Percentiles rank a stretch among this genome's conserved stretches.
phyloP scores from a whole-genome alignment of 2,797 vertebrate genomes.

The Urosaurus nigricauda region DNA sequence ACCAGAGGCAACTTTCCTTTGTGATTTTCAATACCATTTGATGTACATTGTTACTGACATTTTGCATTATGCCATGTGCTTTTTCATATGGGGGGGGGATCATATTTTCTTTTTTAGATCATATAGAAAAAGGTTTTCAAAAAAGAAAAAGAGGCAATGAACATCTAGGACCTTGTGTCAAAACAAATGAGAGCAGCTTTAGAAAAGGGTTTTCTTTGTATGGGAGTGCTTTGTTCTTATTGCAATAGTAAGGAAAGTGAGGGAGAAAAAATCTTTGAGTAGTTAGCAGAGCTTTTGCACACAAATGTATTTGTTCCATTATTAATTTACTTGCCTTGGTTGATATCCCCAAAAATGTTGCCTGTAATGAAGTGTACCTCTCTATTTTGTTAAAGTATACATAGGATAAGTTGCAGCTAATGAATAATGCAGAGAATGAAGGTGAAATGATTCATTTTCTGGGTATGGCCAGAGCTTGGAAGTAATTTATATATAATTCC shows the following conservation, averaged over 20 bases:
- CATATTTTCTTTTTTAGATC: conserved; percentile 25
- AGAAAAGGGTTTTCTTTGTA: not conserved
- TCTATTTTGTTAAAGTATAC: not conserved
- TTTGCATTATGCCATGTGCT: not conserved
- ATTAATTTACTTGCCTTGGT: not conserved
- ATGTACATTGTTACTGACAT: conserved; percentile 44
- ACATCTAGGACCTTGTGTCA: not conserved
- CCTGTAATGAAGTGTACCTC: not conserved
- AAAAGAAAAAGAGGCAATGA: conserved; percentile 12
- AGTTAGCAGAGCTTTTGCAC: not conserved
- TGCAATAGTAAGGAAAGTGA: not conserved
- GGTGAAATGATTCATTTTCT: not conserved
- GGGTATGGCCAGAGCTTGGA: not conserved
- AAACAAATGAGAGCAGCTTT: conserved; percentile 16
- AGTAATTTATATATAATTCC: not conserved
- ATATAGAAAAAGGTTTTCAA: not conserved
- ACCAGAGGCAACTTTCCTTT: conserved; percentile 19
- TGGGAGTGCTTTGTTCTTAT: not conserved
- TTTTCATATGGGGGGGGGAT: not conserved
- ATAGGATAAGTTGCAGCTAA: too few relatives aligned
- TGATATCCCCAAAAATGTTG: not conserved
- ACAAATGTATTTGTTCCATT: not conserved
- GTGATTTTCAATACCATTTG: conserved; percentile 33
- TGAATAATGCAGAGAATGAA: not conserved
- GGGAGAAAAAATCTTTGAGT: not conserved